These are phyloP conservation scores for Albula goreensis DNA, from an alignment of 2,113 vertebrate species.

Conservation along the genomic window DNA sequence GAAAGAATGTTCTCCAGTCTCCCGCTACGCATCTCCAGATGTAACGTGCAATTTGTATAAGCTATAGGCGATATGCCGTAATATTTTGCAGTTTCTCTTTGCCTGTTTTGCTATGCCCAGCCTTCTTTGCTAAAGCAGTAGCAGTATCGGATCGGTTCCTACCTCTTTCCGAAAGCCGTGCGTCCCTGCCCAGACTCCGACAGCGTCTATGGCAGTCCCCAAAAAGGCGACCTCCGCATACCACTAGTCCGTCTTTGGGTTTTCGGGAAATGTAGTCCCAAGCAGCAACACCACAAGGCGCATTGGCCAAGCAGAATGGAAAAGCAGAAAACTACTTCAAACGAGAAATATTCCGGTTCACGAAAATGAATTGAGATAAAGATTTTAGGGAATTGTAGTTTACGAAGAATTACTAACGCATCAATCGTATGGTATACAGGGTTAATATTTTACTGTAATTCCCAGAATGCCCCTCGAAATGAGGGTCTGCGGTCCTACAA, in stretches of 20 bases:
- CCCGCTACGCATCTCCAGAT: neutral
- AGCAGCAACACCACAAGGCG: neutral
- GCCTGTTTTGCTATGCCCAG: neutral
- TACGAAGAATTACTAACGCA: neutral
- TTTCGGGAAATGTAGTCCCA: slow-evolving; percentile 28
- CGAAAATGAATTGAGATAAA: neutral
- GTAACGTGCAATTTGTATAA: neutral
- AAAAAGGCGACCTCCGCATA: slow-evolving; percentile 22
- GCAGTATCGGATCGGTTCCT: neutral
- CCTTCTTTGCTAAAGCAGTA: neutral
- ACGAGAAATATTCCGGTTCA: slow-evolving; percentile 1
- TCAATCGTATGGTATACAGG: neutral
- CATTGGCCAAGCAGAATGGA: neutral
- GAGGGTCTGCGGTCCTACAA: neutral
- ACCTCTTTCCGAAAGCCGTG: slow-evolving; percentile 12
- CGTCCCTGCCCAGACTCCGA: slow-evolving; percentile 34
- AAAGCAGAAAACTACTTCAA: slow-evolving; percentile 15
- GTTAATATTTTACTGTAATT: slow-evolving; percentile 14
- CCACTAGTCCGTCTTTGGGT: neutral
- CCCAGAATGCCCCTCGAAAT: slow-evolving; percentile 11
- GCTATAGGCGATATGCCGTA: neutral
- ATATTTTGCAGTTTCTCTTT: neutral
- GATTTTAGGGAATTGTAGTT: slow-evolving; percentile 30
- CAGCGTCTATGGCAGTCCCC: slow-evolving; percentile 26
- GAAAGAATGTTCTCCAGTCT: slow-evolving; percentile 8